phyloP scores from a whole-genome alignment of 2,888 invertebrate species.

The Microdon myrmicae region DNA sequence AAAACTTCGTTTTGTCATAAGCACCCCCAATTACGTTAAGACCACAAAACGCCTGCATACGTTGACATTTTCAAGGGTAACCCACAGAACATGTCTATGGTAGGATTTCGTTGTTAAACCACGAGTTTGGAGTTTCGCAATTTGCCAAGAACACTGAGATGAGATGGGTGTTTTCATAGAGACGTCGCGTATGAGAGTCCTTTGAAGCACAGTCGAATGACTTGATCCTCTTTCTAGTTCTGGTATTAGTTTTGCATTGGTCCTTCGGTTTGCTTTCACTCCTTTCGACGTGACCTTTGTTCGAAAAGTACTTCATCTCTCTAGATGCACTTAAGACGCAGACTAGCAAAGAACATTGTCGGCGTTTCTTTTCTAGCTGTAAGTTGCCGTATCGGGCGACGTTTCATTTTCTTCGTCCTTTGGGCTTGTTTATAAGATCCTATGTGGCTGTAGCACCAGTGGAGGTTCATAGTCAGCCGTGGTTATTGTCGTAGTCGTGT shows the following conservation, averaged over 20 bases:
- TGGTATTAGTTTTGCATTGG: constrained; percentile 27
- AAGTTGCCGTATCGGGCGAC: constrained; percentile 6
- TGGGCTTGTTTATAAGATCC: constrained; percentile 9
- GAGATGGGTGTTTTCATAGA: constrained; percentile 1
- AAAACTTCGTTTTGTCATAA: too few species aligned
- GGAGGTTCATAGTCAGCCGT: not conserved
- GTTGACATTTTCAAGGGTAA: constrained; percentile 5
- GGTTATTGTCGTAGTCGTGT: not conserved
- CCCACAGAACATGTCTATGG: constrained; percentile 9
- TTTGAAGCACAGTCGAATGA: constrained; percentile 9
- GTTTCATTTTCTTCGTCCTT: constrained; percentile 5
- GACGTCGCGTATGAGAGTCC: too few species aligned
- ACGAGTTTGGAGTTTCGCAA: constrained; percentile 37
- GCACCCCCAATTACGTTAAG: too few species aligned
- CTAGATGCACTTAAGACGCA: constrained; percentile 45
- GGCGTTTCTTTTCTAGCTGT: constrained; percentile 14
- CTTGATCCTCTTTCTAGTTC: constrained; percentile 20
- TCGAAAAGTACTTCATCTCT: constrained; percentile 32
- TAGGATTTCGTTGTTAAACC: constrained; percentile 24
- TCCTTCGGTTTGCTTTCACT: constrained; percentile 5
- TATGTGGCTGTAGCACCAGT: too few species aligned
- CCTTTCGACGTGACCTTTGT: constrained; percentile 11
- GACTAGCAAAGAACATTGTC: constrained; percentile 26
- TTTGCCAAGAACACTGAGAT: constrained; percentile 9
- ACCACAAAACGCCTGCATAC: constrained; percentile 31